phyloP scores from a whole-genome alignment of 2,113 vertebrate species.

The Pseudonaja textilis region DNA sequence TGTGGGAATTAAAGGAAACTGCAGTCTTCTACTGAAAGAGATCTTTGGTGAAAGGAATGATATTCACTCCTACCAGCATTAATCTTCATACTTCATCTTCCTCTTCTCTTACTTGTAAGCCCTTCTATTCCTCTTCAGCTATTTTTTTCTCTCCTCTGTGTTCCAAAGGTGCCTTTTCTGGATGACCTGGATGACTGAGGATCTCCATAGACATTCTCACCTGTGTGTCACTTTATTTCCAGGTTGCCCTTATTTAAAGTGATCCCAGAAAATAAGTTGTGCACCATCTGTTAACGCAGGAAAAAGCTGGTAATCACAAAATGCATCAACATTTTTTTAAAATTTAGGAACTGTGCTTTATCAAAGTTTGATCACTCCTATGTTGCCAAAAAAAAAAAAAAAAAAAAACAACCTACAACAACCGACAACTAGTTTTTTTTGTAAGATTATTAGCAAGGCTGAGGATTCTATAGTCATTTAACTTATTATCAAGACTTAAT shows the following conservation, averaged over 20 bases:
- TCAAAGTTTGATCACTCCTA: not conserved
- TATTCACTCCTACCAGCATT: not conserved
- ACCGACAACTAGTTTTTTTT: not conserved
- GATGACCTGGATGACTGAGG: too few relatives aligned
- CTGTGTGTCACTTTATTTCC: not conserved
- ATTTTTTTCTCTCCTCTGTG: not conserved
- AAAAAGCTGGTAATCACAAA: not conserved
- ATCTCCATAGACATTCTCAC: not conserved
- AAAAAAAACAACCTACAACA: too few relatives aligned
- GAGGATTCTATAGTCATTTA: not conserved
- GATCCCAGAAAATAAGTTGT: not conserved
- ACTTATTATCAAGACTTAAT: not conserved
- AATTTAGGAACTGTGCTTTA: not conserved
- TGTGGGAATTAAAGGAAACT: not conserved
- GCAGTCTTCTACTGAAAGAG: not conserved
- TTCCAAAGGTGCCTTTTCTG: too few relatives aligned
- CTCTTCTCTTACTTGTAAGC: not conserved
- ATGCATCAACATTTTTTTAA: not conserved
- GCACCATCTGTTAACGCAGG: not conserved
- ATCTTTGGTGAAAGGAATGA: not conserved
- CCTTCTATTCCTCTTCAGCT: not conserved
- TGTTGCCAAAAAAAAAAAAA: not conserved
- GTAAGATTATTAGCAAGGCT: not conserved
- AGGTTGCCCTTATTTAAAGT: not conserved
- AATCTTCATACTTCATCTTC: not conserved